A percentile compares a stretch with the other conserved stretches of the same genome.
Conservation (phyloP, 2,797 vertebrate genomes). For the Chloroceryle amazona region DNA sequence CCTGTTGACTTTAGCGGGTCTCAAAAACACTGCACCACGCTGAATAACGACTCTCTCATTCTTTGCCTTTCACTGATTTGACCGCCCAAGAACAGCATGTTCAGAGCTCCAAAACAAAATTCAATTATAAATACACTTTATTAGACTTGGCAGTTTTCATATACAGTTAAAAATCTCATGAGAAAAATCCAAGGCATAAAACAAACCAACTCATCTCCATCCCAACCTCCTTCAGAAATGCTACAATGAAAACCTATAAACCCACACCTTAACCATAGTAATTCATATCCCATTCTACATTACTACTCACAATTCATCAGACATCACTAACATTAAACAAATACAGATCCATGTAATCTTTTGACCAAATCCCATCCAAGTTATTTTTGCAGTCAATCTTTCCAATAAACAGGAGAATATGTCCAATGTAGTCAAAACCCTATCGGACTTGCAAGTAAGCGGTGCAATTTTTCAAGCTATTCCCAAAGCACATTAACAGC, state of each 20-base stretch:
- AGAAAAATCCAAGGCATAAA: neutral
- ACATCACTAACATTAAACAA: neutral
- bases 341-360: neutral
- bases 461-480: neutral
- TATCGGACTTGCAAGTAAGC: fast-evolving
- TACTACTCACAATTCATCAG: neutral
- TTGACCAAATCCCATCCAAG: neutral
- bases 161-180: neutral
- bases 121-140: neutral
- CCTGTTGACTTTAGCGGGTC: neutral
- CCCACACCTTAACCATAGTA: neutral
- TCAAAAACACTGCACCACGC: fast-evolving
- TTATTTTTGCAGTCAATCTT: neutral
- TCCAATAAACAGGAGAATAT: neutral
- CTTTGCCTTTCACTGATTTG: neutral
- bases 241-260: neutral
- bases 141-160: neutral
- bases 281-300: neutral
- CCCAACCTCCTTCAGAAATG: neutral
- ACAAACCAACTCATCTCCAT: fast-evolving
- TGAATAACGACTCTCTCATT: neutral
- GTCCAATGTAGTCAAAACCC: fast-evolving
- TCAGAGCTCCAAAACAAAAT: neutral
- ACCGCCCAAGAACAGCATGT: fast-evolving
- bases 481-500: neutral